Evolutionary conservation across 2,113 vertebrate species (phyloP).

Genomic region (Albula goreensis): DNA sequence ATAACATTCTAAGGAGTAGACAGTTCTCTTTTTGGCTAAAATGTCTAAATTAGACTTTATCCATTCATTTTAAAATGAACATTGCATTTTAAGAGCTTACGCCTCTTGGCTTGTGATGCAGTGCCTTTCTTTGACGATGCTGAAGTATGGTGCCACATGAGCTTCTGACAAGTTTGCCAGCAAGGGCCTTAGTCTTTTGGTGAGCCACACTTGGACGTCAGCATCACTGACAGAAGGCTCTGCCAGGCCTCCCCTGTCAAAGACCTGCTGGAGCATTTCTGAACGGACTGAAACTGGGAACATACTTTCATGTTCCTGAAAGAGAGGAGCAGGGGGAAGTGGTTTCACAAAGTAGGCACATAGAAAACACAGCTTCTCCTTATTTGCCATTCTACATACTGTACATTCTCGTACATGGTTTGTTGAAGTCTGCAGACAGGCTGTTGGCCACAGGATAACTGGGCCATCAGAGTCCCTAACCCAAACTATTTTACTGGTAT

Average conservation of each 20-base stretch:
- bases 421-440: too few species aligned
- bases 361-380: background rate
- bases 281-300: slow-evolving; percentile 46
- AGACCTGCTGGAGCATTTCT: slow-evolving; percentile 62
- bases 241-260: slow-evolving; percentile 61
- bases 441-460: too few species aligned
- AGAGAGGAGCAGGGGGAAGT: background rate
- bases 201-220: slow-evolving; percentile 55
- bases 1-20: too few species aligned
- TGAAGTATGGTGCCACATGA: slow-evolving; percentile 56
- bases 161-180: slow-evolving; percentile 37
- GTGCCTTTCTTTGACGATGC: slow-evolving; percentile 48
- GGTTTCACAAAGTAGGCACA: background rate
- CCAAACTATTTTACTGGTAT: too few species aligned
- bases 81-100: slow-evolving; percentile 40
- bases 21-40: too few species aligned
- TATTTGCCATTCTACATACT: background rate
- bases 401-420: background rate
- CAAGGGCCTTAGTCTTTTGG: slow-evolving; percentile 50
- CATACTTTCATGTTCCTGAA: slow-evolving; percentile 33
- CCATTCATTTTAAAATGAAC: background rate
- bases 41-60: background rate
- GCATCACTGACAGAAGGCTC: slow-evolving; percentile 41
- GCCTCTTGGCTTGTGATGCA: slow-evolving; percentile 52
- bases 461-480: too few species aligned